These are phyloP conservation scores for Balaeniceps rex DNA, from an alignment of 2,113 vertebrate species.

Conservation along the genomic window DNA sequence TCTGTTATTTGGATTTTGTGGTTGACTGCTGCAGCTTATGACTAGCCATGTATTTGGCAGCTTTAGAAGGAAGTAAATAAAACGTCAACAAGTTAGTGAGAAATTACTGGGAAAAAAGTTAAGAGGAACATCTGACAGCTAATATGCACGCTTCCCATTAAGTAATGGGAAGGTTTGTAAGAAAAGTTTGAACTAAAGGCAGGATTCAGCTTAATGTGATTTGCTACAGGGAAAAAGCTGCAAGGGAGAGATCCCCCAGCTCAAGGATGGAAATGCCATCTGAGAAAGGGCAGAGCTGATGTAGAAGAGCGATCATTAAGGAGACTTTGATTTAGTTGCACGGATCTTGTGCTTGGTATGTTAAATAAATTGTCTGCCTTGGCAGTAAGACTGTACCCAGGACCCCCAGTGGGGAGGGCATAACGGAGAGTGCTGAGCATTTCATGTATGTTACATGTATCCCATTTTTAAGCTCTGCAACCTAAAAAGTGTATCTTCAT, in stretches of 20 bases:
- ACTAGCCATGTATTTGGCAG: background rate
- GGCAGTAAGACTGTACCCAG: background rate
- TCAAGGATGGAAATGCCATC: background rate
- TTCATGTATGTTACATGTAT: background rate
- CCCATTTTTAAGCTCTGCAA: background rate
- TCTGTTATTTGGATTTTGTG: background rate
- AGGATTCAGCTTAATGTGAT: background rate
- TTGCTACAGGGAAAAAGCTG: background rate
- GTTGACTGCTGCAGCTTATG: background rate
- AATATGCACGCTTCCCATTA: background rate
- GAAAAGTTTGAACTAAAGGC: background rate
- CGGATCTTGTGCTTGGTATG: background rate
- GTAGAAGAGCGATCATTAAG: background rate
- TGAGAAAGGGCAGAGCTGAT: background rate
- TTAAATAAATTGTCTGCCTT: background rate
- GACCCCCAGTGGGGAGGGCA: background rate
- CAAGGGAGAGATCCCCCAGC: background rate
- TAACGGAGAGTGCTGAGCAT: background rate
- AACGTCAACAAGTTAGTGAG: background rate
- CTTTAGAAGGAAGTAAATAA: background rate
- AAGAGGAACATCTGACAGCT: background rate
- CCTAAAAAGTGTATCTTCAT: background rate
- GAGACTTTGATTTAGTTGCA: background rate
- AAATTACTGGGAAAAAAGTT: background rate
- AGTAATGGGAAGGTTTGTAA: background rate